Conservation (phyloP, 2,888 invertebrate species). For the Agrotis exclamationis region DNA sequence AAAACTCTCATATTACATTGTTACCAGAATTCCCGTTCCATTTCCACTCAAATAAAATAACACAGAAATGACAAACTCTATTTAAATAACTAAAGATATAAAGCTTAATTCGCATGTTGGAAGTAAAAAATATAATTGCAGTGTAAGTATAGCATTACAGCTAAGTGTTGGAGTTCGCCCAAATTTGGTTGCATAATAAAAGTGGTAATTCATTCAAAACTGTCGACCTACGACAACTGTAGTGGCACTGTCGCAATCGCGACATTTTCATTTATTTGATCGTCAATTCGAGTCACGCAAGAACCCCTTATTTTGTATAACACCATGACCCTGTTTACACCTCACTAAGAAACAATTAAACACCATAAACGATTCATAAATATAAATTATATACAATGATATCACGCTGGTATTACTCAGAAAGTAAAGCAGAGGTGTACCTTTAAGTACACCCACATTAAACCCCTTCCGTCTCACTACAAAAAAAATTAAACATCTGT, state of each 20-base stretch:
- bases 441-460: neutral
- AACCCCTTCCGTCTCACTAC: too few species aligned
- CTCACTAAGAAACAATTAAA: conserved; percentile 33
- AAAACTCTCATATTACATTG: conserved; percentile 36
- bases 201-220: conserved; percentile 35
- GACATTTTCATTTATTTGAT: conserved; percentile 26
- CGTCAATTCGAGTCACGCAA: conserved; percentile 43
- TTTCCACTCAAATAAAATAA: conserved; percentile 26
- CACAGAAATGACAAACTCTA: neutral
- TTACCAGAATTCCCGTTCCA: conserved; percentile 25
- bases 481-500: too few species aligned
- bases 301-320: conserved; percentile 30
- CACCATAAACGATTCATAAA: conserved; percentile 29
- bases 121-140: conserved; percentile 22
- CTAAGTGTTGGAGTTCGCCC: conserved; percentile 29
- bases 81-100: conserved; percentile 6
- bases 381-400: neutral
- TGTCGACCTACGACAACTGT: conserved; percentile 40
- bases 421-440: neutral
- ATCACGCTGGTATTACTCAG: neutral
- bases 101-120: conserved; percentile 10
- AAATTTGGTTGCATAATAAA: conserved; percentile 38
- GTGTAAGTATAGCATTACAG: conserved; percentile 11
- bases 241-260: conserved; percentile 1
- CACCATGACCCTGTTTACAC: conserved; percentile 31